Percentiles rank a stretch among this genome's conserved stretches.
Conservation (phyloP, 2,113 vertebrate species). For the Ammospiza caudacuta region DNA sequence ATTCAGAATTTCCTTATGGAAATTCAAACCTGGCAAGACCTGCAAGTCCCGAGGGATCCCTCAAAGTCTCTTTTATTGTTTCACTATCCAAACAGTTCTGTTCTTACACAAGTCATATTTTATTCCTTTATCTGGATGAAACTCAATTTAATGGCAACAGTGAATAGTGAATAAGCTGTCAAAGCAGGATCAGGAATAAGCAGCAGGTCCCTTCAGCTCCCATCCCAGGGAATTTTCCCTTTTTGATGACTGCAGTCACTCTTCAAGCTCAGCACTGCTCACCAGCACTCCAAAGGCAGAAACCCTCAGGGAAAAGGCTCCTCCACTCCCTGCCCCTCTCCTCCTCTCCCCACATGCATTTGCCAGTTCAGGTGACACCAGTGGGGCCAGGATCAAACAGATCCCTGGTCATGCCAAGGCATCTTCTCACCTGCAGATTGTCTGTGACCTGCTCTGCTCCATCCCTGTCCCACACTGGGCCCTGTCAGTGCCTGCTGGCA, state of each 20-base stretch:
- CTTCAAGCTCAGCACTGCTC: not conserved
- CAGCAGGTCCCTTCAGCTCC: accelerated
- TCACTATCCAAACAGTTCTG: not conserved
- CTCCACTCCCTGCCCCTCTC: not conserved
- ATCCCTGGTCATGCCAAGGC: not conserved
- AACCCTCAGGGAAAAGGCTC: accelerated
- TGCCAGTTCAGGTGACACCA: not conserved
- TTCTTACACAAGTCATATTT: not conserved
- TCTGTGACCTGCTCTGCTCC: not conserved
- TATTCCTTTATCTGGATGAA: not conserved
- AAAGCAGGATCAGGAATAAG: not conserved
- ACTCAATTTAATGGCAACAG: not conserved
- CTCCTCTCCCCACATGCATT: accelerated
- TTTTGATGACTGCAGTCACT: accelerated
- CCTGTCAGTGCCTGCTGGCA: not conserved
- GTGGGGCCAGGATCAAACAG: not conserved
- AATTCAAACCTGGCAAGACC: not conserved
- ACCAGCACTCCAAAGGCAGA: not conserved
- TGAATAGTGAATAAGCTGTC: not conserved
- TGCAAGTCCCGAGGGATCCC: not conserved
- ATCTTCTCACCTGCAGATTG: accelerated
- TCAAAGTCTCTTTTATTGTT: not conserved
- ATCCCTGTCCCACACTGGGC: not conserved
- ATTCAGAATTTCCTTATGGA: not conserved
- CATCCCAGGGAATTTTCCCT: not conserved